phyloP scores from a whole-genome alignment of 2,888 invertebrate species.

The Oscheius sp. region DNA sequence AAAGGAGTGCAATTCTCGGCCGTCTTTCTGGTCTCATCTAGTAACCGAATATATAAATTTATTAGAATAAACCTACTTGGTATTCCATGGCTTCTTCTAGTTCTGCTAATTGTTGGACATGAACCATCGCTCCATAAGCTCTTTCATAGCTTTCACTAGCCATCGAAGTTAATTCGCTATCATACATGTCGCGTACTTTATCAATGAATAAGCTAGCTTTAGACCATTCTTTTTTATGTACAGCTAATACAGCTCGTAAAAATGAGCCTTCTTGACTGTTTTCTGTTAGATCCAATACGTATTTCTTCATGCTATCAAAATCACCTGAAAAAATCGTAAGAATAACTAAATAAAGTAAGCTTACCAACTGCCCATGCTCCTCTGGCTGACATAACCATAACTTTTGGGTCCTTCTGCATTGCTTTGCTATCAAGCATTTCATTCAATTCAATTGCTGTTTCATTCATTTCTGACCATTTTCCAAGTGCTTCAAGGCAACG shows the following conservation, averaged over 20 bases:
- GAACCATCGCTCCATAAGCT: constrained; percentile 82
- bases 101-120: constrained; percentile 94
- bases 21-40: constrained; percentile 86
- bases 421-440: not conserved
- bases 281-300: constrained; percentile 81
- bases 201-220: constrained; percentile 80
- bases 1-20: constrained; percentile 81
- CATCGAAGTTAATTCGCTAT: constrained; percentile 94
- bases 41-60: not conserved
- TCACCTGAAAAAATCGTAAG: constrained; percentile 76
- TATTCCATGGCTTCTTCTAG: constrained; percentile 97
- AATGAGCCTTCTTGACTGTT: constrained; percentile 95
- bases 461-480: constrained; percentile 79
- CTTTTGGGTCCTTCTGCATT: constrained; percentile 71
- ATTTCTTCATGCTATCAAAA: constrained; percentile 92
- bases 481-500: constrained; percentile 94
- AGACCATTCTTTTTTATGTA: constrained; percentile 77
- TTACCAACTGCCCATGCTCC: constrained; percentile 89
- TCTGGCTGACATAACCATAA: constrained; percentile 87
- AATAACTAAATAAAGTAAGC: constrained; percentile 18
- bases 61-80: constrained; percentile 70
- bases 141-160: constrained; percentile 94
- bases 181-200: constrained; percentile 84
- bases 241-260: constrained; percentile 89
- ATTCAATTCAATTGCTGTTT: constrained; percentile 17